Conservation (phyloP, 2,113 vertebrate species). For the Otus sunia region DNA sequence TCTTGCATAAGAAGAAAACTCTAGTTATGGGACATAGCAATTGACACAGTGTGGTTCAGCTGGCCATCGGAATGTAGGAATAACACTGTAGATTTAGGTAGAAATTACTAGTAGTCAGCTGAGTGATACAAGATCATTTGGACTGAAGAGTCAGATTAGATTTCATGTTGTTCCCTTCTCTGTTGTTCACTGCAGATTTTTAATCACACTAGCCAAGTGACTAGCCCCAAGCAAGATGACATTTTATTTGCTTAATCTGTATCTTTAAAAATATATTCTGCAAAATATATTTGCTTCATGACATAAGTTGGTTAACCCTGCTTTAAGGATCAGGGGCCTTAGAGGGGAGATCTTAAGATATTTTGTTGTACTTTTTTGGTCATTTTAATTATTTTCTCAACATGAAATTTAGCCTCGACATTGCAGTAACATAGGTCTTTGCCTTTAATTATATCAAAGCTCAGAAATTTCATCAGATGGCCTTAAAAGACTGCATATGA, state of each 20-base stretch:
- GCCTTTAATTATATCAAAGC: background rate
- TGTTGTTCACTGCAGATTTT: background rate
- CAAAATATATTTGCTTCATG: background rate
- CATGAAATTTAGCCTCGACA: background rate
- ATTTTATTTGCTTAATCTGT: background rate
- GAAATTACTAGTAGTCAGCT: background rate
- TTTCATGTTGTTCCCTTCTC: background rate
- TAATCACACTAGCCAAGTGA: background rate
- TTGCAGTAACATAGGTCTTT: background rate
- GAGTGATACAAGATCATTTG: background rate
- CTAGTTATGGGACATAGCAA: accelerated
- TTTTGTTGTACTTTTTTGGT: background rate
- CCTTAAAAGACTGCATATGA: background rate
- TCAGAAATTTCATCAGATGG: background rate
- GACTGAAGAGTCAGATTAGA: background rate
- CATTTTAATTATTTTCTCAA: background rate
- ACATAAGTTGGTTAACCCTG: background rate
- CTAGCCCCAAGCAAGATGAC: background rate
- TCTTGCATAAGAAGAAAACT: background rate
- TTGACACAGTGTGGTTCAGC: background rate
- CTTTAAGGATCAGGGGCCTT: background rate
- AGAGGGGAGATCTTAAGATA: background rate
- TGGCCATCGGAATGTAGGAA: background rate
- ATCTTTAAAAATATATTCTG: background rate
- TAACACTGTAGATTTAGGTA: background rate